These are phyloP conservation scores for Aptenodytes patagonicus DNA, from an alignment of 2,113 vertebrate genomes.

Conservation along the genomic window DNA sequence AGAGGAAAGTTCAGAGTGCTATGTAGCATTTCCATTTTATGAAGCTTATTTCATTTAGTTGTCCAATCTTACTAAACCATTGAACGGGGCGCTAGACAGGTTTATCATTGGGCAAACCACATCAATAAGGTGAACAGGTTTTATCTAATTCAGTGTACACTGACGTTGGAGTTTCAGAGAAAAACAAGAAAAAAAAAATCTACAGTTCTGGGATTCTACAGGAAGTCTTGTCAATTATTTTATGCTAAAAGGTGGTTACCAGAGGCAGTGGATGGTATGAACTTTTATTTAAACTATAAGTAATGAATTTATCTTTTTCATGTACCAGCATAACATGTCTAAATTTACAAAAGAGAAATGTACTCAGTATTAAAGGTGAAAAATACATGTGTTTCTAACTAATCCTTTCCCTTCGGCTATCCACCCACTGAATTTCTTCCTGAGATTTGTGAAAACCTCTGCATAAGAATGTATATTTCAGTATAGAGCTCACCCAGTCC, in stretches of 20 bases:
- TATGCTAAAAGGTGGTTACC: neutral
- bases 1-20: neutral
- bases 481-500: neutral
- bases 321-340: neutral
- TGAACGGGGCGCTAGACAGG: neutral
- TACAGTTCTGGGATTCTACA: neutral
- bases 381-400: neutral
- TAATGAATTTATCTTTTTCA: neutral
- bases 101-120: neutral
- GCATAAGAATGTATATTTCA: neutral
- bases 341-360: neutral
- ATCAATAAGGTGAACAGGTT: neutral
- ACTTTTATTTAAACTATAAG: neutral
- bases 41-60: neutral
- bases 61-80: neutral
- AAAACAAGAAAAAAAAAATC: neutral
- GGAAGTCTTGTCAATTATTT: neutral
- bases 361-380: neutral
- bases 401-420: neutral
- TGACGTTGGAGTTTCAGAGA: neutral
- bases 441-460: neutral
- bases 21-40: neutral
- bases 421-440: neutral
- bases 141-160: neutral
- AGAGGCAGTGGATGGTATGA: neutral